These are phyloP conservation scores for Mesocentrotus franciscanus DNA, from an alignment of 53 echinoderm and acorn worm species.

Conservation along the genomic window DNA sequence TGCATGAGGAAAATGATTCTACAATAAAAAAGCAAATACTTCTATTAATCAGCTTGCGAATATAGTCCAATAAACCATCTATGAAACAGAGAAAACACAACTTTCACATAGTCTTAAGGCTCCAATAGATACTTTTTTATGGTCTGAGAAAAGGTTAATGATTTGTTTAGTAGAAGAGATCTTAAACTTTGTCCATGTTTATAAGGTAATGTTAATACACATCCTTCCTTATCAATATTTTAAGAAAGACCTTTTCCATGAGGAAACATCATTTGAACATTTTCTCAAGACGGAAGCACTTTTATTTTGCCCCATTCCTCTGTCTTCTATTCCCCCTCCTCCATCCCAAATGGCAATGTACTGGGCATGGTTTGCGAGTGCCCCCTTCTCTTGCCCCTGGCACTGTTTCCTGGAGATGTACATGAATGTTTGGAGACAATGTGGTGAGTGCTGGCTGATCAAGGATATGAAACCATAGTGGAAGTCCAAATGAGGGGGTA, in stretches of 20 bases:
- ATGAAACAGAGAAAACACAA: background rate
- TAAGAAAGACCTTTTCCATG: background rate
- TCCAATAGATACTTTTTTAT: background rate
- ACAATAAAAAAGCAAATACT: background rate
- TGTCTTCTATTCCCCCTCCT: background rate
- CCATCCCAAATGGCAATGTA: slow-evolving; percentile 1
- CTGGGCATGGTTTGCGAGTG: slow-evolving; percentile 42
- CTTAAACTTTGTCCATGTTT: background rate
- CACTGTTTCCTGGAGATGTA: slow-evolving; percentile 57
- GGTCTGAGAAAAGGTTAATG: background rate
- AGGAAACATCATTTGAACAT: background rate
- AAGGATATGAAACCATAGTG: slow-evolving; percentile 56
- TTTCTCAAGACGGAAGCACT: slow-evolving; percentile 11
- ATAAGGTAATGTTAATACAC: background rate
- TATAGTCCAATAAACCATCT: background rate
- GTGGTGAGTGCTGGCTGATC: slow-evolving; percentile 52
- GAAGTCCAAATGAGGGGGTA: slow-evolving; percentile 58
- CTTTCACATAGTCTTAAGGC: background rate
- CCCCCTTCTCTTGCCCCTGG: slow-evolving; percentile 54
- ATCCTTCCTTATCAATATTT: background rate
- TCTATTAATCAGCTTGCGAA: background rate
- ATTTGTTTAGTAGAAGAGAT: background rate
- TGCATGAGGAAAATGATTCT: background rate
- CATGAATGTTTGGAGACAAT: slow-evolving; percentile 59
- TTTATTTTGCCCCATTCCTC: background rate